phyloP scores from a whole-genome alignment of 30 jellyfish, hydroid and myxozoan genomes.

The Aurelia sp. region DNA sequence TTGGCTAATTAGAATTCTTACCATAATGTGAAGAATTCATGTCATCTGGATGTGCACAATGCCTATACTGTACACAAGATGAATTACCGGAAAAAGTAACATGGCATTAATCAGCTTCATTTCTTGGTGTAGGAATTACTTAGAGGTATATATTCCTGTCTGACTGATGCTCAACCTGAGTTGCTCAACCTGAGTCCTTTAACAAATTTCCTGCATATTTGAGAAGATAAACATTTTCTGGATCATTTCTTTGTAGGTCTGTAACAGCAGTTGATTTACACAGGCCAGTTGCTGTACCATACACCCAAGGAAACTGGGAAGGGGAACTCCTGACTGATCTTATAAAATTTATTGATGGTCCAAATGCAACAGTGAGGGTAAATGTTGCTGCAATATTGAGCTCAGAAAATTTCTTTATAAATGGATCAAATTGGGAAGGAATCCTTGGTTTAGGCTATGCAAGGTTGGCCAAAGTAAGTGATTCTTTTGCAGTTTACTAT shows the following conservation, averaged over 20 bases:
- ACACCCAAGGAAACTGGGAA: slow-evolving; percentile 99
- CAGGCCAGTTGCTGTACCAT: slow-evolving; percentile 99
- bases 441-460: slow-evolving; percentile 98
- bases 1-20: no score
- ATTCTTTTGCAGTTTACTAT: neutral
- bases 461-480: slow-evolving; percentile 88
- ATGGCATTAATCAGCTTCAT: no score
- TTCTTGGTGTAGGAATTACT: no score
- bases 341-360: slow-evolving; percentile 88
- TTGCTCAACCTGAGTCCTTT: no score
- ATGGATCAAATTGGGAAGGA: slow-evolving; percentile 99
- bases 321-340: slow-evolving; percentile 96
- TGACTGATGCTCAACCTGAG: no score
- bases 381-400: slow-evolving; percentile 92
- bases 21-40: no score
- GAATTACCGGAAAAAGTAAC: no score
- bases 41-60: no score
- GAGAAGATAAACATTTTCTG: neutral
- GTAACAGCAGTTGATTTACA: slow-evolving; percentile 85
- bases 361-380: slow-evolving; percentile 93
- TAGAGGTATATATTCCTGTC: no score
- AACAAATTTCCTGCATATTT: no score
- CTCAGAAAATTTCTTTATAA: slow-evolving; percentile 94
- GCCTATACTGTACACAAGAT: no score
- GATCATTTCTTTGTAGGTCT: slow-evolving; percentile 60